Percentiles rank a stretch among this genome's conserved stretches.
These are phyloP conservation scores for Gopherus evgoodei DNA, from an alignment of 2,113 vertebrate species.

Conservation along the genomic window DNA sequence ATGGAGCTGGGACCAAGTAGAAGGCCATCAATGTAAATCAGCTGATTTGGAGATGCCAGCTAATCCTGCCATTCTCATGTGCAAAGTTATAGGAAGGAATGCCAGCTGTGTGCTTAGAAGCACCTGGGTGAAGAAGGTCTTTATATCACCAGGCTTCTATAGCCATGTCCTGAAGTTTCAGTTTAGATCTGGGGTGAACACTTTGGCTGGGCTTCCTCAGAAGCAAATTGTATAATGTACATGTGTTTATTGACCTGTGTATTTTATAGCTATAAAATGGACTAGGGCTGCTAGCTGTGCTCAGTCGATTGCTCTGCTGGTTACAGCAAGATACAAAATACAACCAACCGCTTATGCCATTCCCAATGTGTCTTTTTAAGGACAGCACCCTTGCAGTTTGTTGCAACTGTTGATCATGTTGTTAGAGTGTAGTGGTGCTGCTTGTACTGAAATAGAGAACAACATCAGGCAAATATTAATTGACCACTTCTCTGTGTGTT, in stretches of 20 bases:
- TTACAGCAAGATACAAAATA: not conserved
- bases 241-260: not conserved
- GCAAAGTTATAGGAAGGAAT: not conserved
- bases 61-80: not conserved
- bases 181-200: not conserved
- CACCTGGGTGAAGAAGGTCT: not conserved
- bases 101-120: accelerated
- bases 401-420: not conserved
- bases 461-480: accelerated
- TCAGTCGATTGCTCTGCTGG: not conserved
- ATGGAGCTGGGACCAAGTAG: not conserved
- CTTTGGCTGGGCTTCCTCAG: not conserved
- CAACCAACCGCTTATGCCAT: not conserved
- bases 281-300: not conserved
- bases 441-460: not conserved
- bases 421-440: not conserved
- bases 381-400: not conserved
- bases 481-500: accelerated
- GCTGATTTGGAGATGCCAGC: not conserved
- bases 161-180: not conserved
- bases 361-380: not conserved
- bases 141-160: not conserved
- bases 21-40: accelerated
- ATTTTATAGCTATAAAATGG: not conserved
- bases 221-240: not conserved